phyloP scores from a whole-genome alignment of 2,888 invertebrate species.

The Tinea semifulvella region DNA sequence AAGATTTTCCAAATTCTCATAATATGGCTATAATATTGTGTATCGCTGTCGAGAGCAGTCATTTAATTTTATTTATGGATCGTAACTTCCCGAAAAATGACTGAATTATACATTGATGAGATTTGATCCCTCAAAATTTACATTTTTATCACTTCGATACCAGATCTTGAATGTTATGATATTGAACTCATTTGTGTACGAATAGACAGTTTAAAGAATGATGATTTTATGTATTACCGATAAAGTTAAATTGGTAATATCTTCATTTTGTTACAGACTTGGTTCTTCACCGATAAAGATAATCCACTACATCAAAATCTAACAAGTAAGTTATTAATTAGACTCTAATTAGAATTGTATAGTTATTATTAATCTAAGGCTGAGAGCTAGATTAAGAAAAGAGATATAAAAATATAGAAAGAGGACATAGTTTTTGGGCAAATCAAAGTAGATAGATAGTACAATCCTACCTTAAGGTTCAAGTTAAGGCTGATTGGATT shows the following conservation, averaged over 20 bases:
- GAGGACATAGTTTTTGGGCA: too few species aligned
- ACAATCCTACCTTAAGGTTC: too few species aligned
- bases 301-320: slow-evolving; percentile 74
- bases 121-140: slow-evolving; percentile 40
- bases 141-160: slow-evolving; percentile 41
- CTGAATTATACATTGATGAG: slow-evolving; percentile 39
- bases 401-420: too few species aligned
- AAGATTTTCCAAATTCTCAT: slow-evolving; percentile 15
- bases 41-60: slow-evolving; percentile 29
- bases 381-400: too few species aligned
- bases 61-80: slow-evolving; percentile 37
- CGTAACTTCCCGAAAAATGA: slow-evolving; percentile 38
- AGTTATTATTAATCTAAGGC: too few species aligned
- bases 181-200: slow-evolving; percentile 3
- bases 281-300: slow-evolving; percentile 86
- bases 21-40: slow-evolving; percentile 24
- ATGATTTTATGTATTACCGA: slow-evolving; percentile 9
- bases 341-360: neutral
- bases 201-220: slow-evolving; percentile 3
- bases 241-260: slow-evolving; percentile 1
- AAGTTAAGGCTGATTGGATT: too few species aligned
- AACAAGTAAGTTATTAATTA: slow-evolving; percentile 71
- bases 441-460: too few species aligned
- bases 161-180: slow-evolving; percentile 14
- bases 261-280: slow-evolving; percentile 67